A percentile compares a stretch with the other conserved stretches of the same genome.
phyloP scores from a whole-genome alignment of 2,797 vertebrate genomes.

The Ibycter americanus region DNA sequence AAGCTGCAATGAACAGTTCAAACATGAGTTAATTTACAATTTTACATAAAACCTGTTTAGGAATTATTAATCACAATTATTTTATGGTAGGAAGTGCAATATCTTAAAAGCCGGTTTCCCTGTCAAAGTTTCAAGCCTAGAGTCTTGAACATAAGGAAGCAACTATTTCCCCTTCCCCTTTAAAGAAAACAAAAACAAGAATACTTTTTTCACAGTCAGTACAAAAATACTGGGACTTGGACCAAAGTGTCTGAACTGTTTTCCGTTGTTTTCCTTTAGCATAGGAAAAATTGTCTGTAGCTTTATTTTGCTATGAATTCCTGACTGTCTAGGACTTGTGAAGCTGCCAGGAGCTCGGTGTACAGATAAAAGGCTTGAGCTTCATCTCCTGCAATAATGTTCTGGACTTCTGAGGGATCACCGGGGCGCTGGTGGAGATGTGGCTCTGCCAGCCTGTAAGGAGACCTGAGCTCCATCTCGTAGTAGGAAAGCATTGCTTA shows the following conservation, averaged over 20 bases:
- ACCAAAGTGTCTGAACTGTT: background rate
- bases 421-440: rapidly evolving
- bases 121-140: background rate
- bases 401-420: background rate
- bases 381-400: background rate
- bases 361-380: background rate
- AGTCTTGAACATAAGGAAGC: background rate
- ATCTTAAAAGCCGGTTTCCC: background rate
- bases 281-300: background rate
- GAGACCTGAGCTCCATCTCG: background rate
- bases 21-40: background rate
- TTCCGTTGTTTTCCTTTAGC: background rate
- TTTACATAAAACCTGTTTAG: background rate
- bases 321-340: background rate
- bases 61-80: background rate
- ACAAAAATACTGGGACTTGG: background rate
- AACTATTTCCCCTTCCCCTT: background rate
- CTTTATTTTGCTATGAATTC: background rate
- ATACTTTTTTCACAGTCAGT: background rate
- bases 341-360: background rate
- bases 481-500: background rate
- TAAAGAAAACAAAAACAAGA: background rate
- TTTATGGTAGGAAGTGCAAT: background rate
- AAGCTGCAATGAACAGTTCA: background rate
- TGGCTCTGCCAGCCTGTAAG: background rate